Percentiles rank a stretch among this genome's conserved stretches.
Evolutionary conservation across 2,797 vertebrate genomes (phyloP).

Genomic region (Anas bahamensis): DNA sequence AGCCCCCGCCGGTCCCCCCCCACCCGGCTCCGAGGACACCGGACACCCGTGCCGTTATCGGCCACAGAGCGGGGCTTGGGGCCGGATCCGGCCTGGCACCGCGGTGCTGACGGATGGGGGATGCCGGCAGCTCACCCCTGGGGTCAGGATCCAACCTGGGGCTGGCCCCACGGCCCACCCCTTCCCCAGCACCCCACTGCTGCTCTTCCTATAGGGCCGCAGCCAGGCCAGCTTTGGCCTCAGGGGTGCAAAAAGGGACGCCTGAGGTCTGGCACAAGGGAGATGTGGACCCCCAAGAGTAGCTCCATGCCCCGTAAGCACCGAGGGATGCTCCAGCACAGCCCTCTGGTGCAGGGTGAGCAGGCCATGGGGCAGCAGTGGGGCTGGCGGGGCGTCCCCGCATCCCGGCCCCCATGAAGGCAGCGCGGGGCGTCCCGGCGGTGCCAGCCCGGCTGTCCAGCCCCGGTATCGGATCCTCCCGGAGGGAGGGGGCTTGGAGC

Average conservation of each 20-base stretch:
- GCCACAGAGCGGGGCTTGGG: accelerated
- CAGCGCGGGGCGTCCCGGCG: accelerated
- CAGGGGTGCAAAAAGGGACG: background rate
- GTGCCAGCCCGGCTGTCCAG: slow-evolving; percentile 33
- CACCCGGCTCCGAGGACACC: background rate
- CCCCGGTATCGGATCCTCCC: slow-evolving; percentile 51
- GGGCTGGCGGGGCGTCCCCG: background rate
- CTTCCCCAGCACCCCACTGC: accelerated
- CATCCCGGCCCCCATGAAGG: background rate
- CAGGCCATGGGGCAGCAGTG: accelerated
- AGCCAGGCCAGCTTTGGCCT: background rate
- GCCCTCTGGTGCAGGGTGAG: background rate
- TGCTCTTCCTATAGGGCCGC: background rate
- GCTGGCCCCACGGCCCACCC: accelerated
- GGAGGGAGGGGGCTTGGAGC: slow-evolving; percentile 45
- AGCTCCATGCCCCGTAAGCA: background rate
- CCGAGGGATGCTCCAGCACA: accelerated
- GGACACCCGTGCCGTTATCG: background rate
- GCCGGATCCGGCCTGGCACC: background rate
- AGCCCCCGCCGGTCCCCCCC: background rate
- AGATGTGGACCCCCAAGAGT: accelerated
- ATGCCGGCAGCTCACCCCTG: background rate
- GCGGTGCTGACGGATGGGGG: background rate
- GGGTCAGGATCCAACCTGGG: background rate
- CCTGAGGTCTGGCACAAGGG: background rate